Evolutionary conservation across 2,888 invertebrate species (phyloP), one percentile per base, ranked within the genome.

Genomic region (Leptodirus hochenwartii): DNA sequence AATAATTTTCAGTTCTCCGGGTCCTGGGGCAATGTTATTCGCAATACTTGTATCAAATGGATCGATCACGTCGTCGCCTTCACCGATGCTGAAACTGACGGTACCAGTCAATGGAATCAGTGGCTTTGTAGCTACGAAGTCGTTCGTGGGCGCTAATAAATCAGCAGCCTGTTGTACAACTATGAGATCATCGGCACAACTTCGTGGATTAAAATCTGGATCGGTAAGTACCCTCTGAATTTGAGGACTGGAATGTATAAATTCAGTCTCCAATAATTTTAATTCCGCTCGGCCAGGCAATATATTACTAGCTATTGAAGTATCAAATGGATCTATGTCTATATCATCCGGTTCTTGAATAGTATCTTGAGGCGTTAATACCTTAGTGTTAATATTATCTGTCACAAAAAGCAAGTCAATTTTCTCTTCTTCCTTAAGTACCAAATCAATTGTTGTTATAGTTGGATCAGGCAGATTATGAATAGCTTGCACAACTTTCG

Each of bases 41-140:
- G 78, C 80, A 42, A 79, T 76, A 4, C 81, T 80, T 1, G 84
- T 84, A 47, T 85, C 84, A 45, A 85, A 85, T 0, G 84, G 84
- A 60, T 85, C 84, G 17, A 64, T 50, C 39, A 71, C 57, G 9
- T 47, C 61, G 30, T 64, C 61, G 50, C 42, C 40, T 15, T 61
- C 58, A 50, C 36, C 63, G 51, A 39, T 59, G 59, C 25, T 59
- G 45, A 39, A 59, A 56, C 33, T 57, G 29, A 52, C 52, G 8
- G 47, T 41, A 25, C 28, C 36, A 17, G 42, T 38, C 10, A 46
- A 32, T 1, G 59, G 59, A 15, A 54, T 53, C 27, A 61, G 42
- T 3, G 58, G 54, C 39, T 57, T 56, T 8, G 42, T 47, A 15
- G 46, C 42, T 16, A 53, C 45, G 30, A 42, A 41, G 29, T 47